phyloP scores from a whole-genome alignment of 2,888 invertebrate genomes.

The Homarus gammarus region DNA sequence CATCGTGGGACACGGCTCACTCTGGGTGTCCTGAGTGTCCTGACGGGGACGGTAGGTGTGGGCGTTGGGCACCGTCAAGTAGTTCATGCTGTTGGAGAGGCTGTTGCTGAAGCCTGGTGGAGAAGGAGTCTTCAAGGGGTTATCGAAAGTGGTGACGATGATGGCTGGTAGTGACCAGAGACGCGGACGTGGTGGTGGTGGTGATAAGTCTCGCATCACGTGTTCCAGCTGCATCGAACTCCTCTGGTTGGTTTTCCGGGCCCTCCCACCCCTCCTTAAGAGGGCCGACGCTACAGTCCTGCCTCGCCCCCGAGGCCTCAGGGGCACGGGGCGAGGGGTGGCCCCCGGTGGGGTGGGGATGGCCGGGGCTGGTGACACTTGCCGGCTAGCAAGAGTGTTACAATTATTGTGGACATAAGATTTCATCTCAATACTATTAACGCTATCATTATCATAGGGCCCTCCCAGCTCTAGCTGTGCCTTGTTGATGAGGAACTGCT shows the following conservation, averaged over 20 bases:
- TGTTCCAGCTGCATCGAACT: conserved; percentile 57
- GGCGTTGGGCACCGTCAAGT: conserved; percentile 65
- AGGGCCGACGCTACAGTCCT: conserved; percentile 4
- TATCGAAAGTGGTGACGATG: conserved; percentile 67
- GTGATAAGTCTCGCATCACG: conserved; percentile 47
- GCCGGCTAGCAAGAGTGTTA: neutral
- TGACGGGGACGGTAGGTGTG: conserved; percentile 12
- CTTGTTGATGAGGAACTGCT: conserved; percentile 49
- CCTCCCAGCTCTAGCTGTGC: conserved; percentile 60
- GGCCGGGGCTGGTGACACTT: conserved; percentile 18
- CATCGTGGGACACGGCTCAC: neutral
- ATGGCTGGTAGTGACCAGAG: conserved; percentile 71
- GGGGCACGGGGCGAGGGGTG: conserved; percentile 21
- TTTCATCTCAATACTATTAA: conserved; percentile 39
- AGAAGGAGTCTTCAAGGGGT: conserved; percentile 42
- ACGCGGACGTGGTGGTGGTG: conserved; percentile 65
- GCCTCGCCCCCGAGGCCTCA: conserved; percentile 17
- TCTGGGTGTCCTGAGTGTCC: conserved; percentile 24
- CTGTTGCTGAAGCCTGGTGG: conserved; percentile 34
- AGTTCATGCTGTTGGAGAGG: conserved; percentile 58
- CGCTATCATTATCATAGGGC: conserved; percentile 33
- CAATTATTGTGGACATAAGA: conserved; percentile 14
- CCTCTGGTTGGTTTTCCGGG: neutral
- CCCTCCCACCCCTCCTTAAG: neutral
- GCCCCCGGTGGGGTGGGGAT: conserved; percentile 33